Conservation (phyloP, 2,888 invertebrate genomes). For the Amaurobius ferox region DNA sequence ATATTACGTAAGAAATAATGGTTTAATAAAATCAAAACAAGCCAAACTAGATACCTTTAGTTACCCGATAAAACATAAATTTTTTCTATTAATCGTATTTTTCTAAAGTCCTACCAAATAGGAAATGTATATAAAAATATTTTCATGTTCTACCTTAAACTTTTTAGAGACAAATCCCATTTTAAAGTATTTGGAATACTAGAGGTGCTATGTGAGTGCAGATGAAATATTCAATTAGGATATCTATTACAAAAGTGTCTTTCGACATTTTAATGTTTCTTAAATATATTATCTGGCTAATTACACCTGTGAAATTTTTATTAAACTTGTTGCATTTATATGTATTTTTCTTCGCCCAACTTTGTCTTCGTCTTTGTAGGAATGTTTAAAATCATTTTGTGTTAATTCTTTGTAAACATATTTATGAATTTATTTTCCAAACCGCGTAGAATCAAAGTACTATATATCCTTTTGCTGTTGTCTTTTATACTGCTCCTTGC, state of each 20-base stretch:
- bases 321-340: too few species aligned
- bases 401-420: too few species aligned
- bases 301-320: too few species aligned
- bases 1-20: too few species aligned
- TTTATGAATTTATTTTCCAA: too few species aligned
- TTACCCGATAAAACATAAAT: too few species aligned
- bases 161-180: not conserved
- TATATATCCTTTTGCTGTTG: not conserved
- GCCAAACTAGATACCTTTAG: too few species aligned
- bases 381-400: too few species aligned
- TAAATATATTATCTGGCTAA: too few species aligned
- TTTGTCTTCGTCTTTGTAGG: too few species aligned
- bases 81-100: not conserved
- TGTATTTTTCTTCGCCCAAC: too few species aligned
- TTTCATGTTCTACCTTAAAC: not conserved
- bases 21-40: too few species aligned
- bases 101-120: not conserved
- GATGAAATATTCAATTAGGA: not conserved
- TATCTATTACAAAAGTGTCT: not conserved
- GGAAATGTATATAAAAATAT: constrained; percentile 1
- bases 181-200: not conserved
- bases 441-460: not conserved
- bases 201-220: not conserved
- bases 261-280: not conserved
- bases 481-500: not conserved